Evolutionary conservation across 2,113 vertebrate genomes (phyloP).

Genomic region (Atherinomorus stipes): DNA sequence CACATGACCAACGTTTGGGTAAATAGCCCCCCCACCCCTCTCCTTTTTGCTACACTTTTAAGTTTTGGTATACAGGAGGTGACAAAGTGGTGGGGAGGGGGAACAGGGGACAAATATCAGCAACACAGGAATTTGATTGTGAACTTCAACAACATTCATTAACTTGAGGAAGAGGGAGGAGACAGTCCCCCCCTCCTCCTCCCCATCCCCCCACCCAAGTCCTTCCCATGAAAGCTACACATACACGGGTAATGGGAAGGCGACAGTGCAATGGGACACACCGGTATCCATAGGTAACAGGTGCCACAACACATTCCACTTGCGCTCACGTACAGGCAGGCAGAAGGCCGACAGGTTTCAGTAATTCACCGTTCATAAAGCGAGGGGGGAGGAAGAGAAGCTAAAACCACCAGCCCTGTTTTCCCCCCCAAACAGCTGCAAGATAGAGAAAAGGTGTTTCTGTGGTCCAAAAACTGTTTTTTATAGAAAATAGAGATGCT

Average conservation of each 20-base stretch:
- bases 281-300: slow-evolving; percentile 71
- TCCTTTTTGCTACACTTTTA: slow-evolving; percentile 74
- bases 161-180: slow-evolving; percentile 19
- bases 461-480: slow-evolving; percentile 73
- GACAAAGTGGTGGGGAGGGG: slow-evolving; percentile 26
- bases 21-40: slow-evolving; percentile 23
- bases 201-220: no score
- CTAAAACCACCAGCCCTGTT: slow-evolving; percentile 31
- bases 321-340: slow-evolving; percentile 51
- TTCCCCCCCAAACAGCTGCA: slow-evolving; percentile 24
- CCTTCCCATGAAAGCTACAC: slow-evolving; percentile 68
- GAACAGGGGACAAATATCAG: slow-evolving; percentile 25
- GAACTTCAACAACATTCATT: slow-evolving; percentile 81
- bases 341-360: slow-evolving; percentile 39
- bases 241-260: slow-evolving; percentile 52
- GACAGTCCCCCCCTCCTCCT: neutral
- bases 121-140: slow-evolving; percentile 74
- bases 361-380: slow-evolving; percentile 19
- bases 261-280: slow-evolving; percentile 56
- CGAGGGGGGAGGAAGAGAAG: slow-evolving; percentile 40
- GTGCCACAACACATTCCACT: slow-evolving; percentile 65
- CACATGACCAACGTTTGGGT: slow-evolving; percentile 50
- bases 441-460: slow-evolving; percentile 62
- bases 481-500: slow-evolving; percentile 69
- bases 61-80: slow-evolving; percentile 67